Conservation (phyloP, 2,797 vertebrate genomes). For the Brachyrhaphis roseni region DNA sequence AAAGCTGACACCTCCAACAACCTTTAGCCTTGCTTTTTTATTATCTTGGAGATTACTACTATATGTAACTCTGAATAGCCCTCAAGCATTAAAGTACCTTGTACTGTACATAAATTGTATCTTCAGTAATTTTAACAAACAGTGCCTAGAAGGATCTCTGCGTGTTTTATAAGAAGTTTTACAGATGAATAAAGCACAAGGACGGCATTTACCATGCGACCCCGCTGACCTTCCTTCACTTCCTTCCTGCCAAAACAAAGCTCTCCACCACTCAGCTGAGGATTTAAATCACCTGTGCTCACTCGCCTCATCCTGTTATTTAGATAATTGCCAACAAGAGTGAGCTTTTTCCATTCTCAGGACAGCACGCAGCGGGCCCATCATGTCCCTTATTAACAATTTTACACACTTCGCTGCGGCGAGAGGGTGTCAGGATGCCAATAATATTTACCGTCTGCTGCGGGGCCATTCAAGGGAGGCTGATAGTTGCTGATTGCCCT, state of each 20-base stretch:
- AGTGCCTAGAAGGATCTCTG: constrained; percentile 26
- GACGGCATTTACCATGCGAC: constrained; percentile 62
- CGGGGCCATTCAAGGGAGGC: constrained; percentile 67
- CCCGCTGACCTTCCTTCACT: constrained; percentile 57
- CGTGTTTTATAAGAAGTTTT: constrained; percentile 49
- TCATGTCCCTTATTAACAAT: constrained; percentile 84
- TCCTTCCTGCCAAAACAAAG: constrained; percentile 68
- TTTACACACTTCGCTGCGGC: constrained; percentile 80
- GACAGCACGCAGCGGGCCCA: constrained; percentile 72
- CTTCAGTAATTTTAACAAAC: constrained; percentile 64
- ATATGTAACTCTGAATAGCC: constrained; percentile 47
- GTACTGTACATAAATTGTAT: constrained; percentile 25
- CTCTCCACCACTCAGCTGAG: constrained; percentile 59
- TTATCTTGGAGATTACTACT: constrained; percentile 48
- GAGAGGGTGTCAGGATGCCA: constrained; percentile 82
- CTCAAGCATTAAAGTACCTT: constrained; percentile 51
- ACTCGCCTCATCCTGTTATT: constrained; percentile 77
- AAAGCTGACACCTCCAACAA: constrained; percentile 54
- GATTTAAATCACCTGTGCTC: constrained; percentile 77
- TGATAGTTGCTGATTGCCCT: constrained; percentile 72
- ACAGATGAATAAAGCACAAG: constrained; percentile 51
- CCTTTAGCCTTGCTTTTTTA: constrained; percentile 50
- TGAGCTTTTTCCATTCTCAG: constrained; percentile 74
- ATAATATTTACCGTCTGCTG: constrained; percentile 84
- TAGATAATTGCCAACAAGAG: constrained; percentile 81